Base-by-base conservation (phyloP, 2,888 invertebrate genomes). In the Norana najaformis region DNA sequence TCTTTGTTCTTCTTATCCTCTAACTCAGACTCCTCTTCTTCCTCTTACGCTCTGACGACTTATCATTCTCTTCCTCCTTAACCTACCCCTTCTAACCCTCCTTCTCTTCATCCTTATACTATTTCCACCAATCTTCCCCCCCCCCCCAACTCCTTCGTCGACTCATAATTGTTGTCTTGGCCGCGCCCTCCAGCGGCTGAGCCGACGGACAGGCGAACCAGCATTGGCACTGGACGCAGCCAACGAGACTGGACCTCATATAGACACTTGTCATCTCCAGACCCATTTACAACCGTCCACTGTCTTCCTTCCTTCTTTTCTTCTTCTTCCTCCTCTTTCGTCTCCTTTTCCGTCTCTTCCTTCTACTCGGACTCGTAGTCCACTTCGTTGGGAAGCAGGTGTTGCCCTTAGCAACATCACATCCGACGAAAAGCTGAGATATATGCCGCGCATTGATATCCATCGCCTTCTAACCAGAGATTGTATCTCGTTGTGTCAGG, bases 161-260 rank as follows among this genome's bases (percentile, higher is more conserved):
- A n/a, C 69, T n/a, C 69, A 69, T n/a, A 69, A 69, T 69, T n/a
- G 69, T n/a, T n/a, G 69, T 69, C 69, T n/a, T 69, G 69, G 69
- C 11, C 69, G 69, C 6, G 69, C 30, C 30, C n/a, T n/a, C n/a
- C 30, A 69, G n/a, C 30, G 69, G 69, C 69, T 30, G 69, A n/a
- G 30, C 69, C 30, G 69, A 69, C 23, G 20, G n/a, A 20, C 47
- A 47, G 5, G 23, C 47, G 23, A 23, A 23, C 47, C 0, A 23
- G 47, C 23, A 1, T 20, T 23, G 20, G 47, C 47, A 47, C 23
- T 47, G 23, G 47, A n/a, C 47, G 18, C 3, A 5, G 30, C 41
- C 3, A 41, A 14, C 30, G 16, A 69, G 47, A 69, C 30, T n/a
- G n/a, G 69, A 69, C 69, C 69, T 69, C 69, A 69, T 69, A 69